Base-by-base conservation (phyloP, 2,888 invertebrate genomes). In the Orthosia cruda region DNA sequence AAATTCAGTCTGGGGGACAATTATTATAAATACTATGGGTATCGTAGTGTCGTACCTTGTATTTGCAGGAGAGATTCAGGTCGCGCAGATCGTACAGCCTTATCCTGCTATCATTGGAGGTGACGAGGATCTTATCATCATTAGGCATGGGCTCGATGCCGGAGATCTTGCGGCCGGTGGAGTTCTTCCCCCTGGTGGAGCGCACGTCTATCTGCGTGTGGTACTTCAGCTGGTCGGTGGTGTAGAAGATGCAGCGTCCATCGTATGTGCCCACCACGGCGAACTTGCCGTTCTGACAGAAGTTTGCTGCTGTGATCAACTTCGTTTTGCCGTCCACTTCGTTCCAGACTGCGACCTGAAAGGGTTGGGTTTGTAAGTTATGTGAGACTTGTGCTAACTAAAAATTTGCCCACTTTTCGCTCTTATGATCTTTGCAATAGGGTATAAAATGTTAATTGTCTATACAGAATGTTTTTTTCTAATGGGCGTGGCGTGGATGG, bases 251-350 rank as follows among this genome's bases (percentile, higher is more conserved):
- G 94, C 99, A 99, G 59, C 99, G 98, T 0, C 99, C 99, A 95
- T 99, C 99, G 96, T 99, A 99, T 0, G 99, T 99, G 55, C 99
- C 99, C 0, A 99, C 99, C 0, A 99, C 99, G 0, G 99, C 99
- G 96, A 99, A 99, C 93, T 99, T 99, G 13, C 99, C 99, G 96
- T 99, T 99, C 93, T 99, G 98, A 91, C 99, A 99, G 96, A 99
- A 99, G 95, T 99, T 99, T 0, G 99, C 99, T 0, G 99, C 99
- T 0, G 99, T 99, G 91, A 99, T 99, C 16, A 99, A 97, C 91
- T 99, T 99, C 2, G 98, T 98, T 90, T 98, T 98, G n/a, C 99
- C 99, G 93, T 99, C 98, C 0, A 99, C 98, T 96, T 99, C 99
- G 94, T 99, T 99, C 99, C 99, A 99, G 12, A 99, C 98, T 0